Evolutionary conservation across 2,888 invertebrate species (phyloP), one percentile per base, ranked within the genome.

Genomic region (Odontocerum albicorne): DNA sequence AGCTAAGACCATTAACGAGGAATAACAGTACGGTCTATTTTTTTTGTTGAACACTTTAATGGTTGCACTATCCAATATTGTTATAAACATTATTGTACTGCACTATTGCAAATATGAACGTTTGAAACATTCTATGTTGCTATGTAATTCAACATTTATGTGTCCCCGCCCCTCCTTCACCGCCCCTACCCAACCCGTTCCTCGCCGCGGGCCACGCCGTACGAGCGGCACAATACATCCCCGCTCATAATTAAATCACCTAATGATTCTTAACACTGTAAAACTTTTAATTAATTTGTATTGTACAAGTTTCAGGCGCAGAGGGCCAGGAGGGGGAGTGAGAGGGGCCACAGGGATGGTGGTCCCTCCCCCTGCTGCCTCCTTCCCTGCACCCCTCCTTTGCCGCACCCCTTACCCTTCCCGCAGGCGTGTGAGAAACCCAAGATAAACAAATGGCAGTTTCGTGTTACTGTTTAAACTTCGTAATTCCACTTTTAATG

Each of bases 401-500:
- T n/a, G n/a, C n/a, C n/a, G n/a, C n/a, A n/a, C n/a, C n/a, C n/a
- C n/a, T n/a, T n/a, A n/a, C n/a, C 58, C 63, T 67, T 65, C 65
- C 67, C 64, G 68, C 70, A 69, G 72, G 73, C 77, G 76, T 61
- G 55, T 61, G 61, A 61, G 61, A 50, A 61, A 50, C 58, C 55
- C 58, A 61, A 61, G 61, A 61, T 61, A 61, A 61, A 61, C 61
- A 61, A 61, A 61, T 61, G 57, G 58, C 61, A 58, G 61, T 61
- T 58, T 61, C 61, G 61, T 61, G 61, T 61, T 61, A 61, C 61
- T 61, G 61, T 61, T 61, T 58, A 61, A 61, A 61, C 58, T 61
- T 61, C 55, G 58, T 58, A 61, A 61, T 61, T 58, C 61, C 56
- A 56, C 57, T 61, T 61, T 61, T 61, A 61, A 61, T 61, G 56